A percentile compares a stretch with the other conserved stretches of the same genome.
These are phyloP conservation scores for Chymomyza costata DNA, from an alignment of 1,140 invertebrate species.

Conservation along the genomic window DNA sequence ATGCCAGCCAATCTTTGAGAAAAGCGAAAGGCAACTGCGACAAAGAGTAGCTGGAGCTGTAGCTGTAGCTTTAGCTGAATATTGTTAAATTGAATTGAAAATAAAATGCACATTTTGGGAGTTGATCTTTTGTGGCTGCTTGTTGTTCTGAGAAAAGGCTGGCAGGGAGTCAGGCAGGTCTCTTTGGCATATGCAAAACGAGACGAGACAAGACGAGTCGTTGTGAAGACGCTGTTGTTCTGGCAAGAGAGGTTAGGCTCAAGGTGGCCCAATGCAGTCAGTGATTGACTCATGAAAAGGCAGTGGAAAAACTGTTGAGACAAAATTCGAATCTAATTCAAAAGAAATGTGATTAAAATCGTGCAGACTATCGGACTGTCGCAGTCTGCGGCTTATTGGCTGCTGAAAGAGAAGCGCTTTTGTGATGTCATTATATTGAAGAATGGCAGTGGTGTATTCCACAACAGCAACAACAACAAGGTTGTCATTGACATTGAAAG, in stretches of 20 bases:
- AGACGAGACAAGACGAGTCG: too few species aligned
- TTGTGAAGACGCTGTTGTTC: too few species aligned
- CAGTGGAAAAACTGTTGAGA: slow-evolving; percentile 31
- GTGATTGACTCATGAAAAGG: slow-evolving; percentile 70
- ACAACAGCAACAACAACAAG: too few species aligned
- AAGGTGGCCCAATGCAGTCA: too few species aligned
- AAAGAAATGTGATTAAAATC: slow-evolving; percentile 73
- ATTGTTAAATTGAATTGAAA: slow-evolving; percentile 56
- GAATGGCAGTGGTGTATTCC: slow-evolving; percentile 67
- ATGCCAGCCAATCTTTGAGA: slow-evolving; percentile 36
- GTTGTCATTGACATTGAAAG: slow-evolving; percentile 68
- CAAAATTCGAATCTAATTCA: slow-evolving; percentile 68
- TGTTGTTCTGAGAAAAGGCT: slow-evolving; percentile 27
- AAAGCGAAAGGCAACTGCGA: slow-evolving; percentile 58
- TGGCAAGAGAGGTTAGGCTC: not conserved
- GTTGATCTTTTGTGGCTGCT: slow-evolving; percentile 16
- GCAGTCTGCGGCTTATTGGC: slow-evolving; percentile 28
- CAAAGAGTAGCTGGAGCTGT: not conserved
- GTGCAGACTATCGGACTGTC: slow-evolving; percentile 21
- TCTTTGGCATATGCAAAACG: slow-evolving; percentile 31
- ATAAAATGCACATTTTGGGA: slow-evolving; percentile 35
- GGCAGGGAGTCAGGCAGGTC: too few species aligned
- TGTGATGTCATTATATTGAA: slow-evolving; percentile 74
- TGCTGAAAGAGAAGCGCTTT: slow-evolving; percentile 52
- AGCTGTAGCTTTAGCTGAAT: slow-evolving; percentile 21